Conservation (phyloP, 1,140 invertebrate genomes). For the Heliconius congener region DNA sequence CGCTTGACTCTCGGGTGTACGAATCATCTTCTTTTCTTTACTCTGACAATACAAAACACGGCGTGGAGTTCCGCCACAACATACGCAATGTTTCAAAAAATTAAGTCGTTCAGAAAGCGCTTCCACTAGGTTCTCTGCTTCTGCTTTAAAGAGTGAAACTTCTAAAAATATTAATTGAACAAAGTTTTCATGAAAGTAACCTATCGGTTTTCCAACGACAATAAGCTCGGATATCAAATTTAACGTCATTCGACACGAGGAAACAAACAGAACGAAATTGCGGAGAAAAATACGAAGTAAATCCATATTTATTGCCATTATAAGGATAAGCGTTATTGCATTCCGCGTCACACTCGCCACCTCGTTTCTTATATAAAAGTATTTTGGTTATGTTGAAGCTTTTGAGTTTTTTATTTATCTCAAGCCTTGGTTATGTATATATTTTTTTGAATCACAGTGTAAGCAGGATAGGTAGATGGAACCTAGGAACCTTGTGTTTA, state of each 20-base stretch:
- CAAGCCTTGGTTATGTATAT: neutral
- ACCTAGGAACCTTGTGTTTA: too few species aligned
- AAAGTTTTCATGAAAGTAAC: neutral
- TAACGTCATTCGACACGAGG: neutral
- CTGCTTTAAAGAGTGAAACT: too few species aligned
- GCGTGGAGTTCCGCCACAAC: too few species aligned
- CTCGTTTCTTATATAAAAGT: neutral
- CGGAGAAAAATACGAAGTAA: neutral
- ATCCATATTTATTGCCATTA: constrained; percentile 8
- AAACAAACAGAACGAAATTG: neutral
- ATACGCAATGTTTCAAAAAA: too few species aligned
- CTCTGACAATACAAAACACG: too few species aligned
- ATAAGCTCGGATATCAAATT: neutral
- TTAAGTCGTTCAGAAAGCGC: too few species aligned
- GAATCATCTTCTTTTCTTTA: too few species aligned
- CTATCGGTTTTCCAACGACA: neutral
- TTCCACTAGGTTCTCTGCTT: too few species aligned
- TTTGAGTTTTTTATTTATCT: neutral
- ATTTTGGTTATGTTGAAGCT: neutral
- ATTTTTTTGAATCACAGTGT: too few species aligned
- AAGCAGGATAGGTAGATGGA: too few species aligned
- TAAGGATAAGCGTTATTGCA: neutral
- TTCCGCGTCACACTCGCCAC: neutral
- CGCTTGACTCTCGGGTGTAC: too few species aligned
- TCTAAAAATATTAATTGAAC: too few species aligned